Evolutionary conservation across 2,113 vertebrate species (phyloP).

Genomic region (Tamias sibiricus): DNA sequence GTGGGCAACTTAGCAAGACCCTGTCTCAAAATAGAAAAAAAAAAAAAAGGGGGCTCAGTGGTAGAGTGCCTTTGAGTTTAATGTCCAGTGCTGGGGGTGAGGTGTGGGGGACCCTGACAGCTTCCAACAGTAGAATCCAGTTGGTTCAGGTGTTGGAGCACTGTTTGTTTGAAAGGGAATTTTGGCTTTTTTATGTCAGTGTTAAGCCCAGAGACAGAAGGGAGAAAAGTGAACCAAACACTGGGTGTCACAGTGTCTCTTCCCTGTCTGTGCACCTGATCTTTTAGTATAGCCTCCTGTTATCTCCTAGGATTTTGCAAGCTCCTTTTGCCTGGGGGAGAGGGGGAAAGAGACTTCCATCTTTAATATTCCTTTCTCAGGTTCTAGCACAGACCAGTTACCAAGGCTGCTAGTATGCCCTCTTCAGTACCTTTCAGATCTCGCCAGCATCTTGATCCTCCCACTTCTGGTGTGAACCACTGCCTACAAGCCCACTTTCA

Average conservation of each 20-base stretch:
- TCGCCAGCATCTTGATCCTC: neutral
- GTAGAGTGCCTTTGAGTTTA: no score
- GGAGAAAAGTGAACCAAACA: neutral
- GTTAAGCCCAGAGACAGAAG: neutral
- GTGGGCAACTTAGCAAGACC: no score
- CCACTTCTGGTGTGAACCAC: neutral
- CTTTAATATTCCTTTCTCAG: neutral
- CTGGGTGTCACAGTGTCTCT: neutral
- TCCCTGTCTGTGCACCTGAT: neutral
- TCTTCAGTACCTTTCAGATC: neutral
- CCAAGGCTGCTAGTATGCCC: neutral
- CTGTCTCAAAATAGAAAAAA: no score
- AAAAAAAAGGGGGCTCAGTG: no score
- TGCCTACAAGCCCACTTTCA: neutral
- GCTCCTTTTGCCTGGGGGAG: neutral
- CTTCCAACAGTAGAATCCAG: neutral
- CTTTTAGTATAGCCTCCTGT: neutral
- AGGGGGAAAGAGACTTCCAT: neutral
- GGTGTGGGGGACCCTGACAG: rapidly evolving
- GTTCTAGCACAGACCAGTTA: neutral
- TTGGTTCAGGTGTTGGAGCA: neutral
- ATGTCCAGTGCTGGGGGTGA: no score
- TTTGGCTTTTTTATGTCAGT: neutral
- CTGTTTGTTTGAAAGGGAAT: neutral
- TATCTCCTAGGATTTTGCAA: neutral